Conservation (phyloP, 2,113 vertebrate species). For the Anser cygnoides region DNA sequence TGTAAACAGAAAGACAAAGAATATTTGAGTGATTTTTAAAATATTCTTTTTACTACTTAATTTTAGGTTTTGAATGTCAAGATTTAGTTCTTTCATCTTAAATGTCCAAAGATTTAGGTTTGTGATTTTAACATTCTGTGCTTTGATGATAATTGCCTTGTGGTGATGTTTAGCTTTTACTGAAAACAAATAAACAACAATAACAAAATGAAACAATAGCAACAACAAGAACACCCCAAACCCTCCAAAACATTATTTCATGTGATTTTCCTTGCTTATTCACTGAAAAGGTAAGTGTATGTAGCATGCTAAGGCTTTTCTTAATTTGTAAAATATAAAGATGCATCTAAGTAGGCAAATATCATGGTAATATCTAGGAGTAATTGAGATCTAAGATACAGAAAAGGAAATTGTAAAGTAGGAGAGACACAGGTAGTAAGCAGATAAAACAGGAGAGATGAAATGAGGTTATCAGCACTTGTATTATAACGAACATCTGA, state of each 20-base stretch:
- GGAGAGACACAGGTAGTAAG: background rate
- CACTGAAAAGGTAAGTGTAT: background rate
- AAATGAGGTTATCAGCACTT: background rate
- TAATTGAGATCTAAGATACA: background rate
- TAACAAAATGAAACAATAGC: too few relatives aligned
- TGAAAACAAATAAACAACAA: too few relatives aligned
- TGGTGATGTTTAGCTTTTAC: background rate
- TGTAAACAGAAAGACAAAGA: background rate
- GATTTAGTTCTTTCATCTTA: background rate
- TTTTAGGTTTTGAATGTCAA: background rate
- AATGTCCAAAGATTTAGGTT: background rate
- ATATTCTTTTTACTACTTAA: background rate
- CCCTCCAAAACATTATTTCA: background rate
- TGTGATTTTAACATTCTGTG: background rate
- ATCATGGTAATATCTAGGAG: background rate
- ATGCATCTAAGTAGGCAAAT: fast-evolving
- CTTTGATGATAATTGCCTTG: background rate
- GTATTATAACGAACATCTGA: background rate
- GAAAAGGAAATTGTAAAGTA: background rate
- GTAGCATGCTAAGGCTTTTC: background rate
- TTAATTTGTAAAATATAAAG: background rate
- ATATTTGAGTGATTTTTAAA: background rate
- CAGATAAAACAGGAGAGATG: fast-evolving
- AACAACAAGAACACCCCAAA: fast-evolving
- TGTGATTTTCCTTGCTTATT: background rate